A percentile compares a stretch with the other conserved stretches of the same genome.
These are phyloP conservation scores for Eilema sororculum DNA, from an alignment of 2,888 invertebrate genomes.

Conservation along the genomic window DNA sequence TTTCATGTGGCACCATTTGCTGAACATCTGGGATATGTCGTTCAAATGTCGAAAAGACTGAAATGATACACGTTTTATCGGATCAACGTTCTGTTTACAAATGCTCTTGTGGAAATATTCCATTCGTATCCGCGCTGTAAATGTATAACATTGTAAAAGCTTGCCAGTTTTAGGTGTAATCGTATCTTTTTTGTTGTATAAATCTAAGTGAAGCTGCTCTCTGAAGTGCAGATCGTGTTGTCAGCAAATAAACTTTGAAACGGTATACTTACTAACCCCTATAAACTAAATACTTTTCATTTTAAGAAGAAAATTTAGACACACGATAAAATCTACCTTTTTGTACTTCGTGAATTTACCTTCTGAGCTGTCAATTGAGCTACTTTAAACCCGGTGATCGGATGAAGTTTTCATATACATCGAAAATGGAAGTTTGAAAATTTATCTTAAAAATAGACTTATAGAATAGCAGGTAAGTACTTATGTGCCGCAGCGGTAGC, in stretches of 20 bases:
- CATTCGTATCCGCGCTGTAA: slow-evolving; percentile 39
- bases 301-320: neutral
- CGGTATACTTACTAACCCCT: neutral
- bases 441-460: neutral
- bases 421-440: neutral
- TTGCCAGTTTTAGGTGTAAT: slow-evolving; percentile 3
- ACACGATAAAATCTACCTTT: neutral
- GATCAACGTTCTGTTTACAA: slow-evolving; percentile 68
- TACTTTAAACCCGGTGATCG: too few relatives aligned
- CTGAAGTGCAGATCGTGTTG: neutral
- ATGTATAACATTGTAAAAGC: slow-evolving; percentile 34
- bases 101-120: slow-evolving; percentile 55
- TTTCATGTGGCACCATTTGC: slow-evolving; percentile 73
- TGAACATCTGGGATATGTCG: slow-evolving; percentile 73
- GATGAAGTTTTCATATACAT: neutral
- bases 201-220: neutral
- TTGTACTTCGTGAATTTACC: too few relatives aligned
- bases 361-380: too few relatives aligned
- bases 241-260: neutral
- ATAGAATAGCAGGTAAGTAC: neutral
- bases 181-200: slow-evolving; percentile 2
- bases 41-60: slow-evolving; percentile 69
- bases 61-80: slow-evolving; percentile 69
- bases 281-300: neutral
- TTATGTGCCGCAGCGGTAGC: neutral